Evolutionary conservation across 2,797 vertebrate species (phyloP), one percentile per base, ranked within the genome.

Genomic region (Sternarchorhynchus goeldii): DNA sequence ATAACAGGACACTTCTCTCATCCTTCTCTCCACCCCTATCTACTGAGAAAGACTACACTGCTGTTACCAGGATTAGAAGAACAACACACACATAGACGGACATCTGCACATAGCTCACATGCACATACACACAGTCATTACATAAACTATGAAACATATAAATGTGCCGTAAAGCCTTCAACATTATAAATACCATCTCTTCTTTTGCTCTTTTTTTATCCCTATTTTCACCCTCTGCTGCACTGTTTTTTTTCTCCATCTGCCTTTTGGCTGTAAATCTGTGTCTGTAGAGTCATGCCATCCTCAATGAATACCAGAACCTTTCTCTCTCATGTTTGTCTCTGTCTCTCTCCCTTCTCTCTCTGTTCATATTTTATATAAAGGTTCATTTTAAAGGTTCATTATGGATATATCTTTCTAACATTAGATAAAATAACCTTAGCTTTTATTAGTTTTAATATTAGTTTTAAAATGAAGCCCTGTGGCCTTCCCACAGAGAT

Each of bases 241-340:
- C 41, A 25, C 50, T 73, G 41, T 63, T 63, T 50, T 45, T 41
- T 50, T 14, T 50, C 34, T 7, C 73, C 82, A 82, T 82, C 78
- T 84, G 85, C 73, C 78, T 77, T 59, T 60, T 77, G 71, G 68
- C 65, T 81, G 81, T 81, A 81, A 81, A 81, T 83, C 53, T 53
- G 58, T 69, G 41, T 68, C 73, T 72, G 58, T 82, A 57, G 63
- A 82, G 20, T 10, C 53, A 64, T 85, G 75, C 83, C 84, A 68
- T 69, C 75, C 68, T 50, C 45, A 50, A 50, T 50, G 45, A 50
- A 50, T 50, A 50, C 45, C 45, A 50, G 45, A 50, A 50, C 45
- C 10, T 50, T 50, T 14, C 45, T 50, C 45, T 14, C 10, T 50
- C 45, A 50, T 50, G 45, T 12, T 50, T 14, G 12, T 12, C 3